These are phyloP conservation scores for Prunella strophiata DNA, from an alignment of 2,797 vertebrate species.

Conservation along the genomic window DNA sequence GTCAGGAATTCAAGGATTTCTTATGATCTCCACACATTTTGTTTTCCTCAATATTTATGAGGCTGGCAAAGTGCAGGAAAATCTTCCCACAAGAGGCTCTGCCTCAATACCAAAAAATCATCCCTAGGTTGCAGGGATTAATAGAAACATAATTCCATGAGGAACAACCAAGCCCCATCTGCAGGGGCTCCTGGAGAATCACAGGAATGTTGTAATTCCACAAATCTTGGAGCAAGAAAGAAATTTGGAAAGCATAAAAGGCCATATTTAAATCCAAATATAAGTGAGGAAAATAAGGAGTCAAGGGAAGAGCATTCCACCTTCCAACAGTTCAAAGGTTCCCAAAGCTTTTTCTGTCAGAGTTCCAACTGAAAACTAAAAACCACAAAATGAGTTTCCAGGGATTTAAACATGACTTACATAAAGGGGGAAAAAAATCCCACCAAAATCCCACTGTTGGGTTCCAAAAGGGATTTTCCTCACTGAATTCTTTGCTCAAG, in stretches of 20 bases:
- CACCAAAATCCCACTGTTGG: neutral
- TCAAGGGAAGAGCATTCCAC: neutral
- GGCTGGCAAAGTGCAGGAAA: neutral
- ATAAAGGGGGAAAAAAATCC: neutral
- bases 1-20: neutral
- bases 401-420: neutral
- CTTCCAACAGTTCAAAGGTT: neutral
- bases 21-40: neutral
- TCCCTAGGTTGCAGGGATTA: neutral
- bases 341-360: neutral
- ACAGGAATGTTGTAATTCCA: neutral
- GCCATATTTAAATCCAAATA: neutral
- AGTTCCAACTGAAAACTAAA: neutral
- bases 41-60: neutral
- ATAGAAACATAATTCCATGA: rapidly evolving
- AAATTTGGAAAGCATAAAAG: neutral
- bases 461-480: constrained; percentile 12
- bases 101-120: neutral
- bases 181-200: neutral
- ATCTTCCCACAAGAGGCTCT: neutral
- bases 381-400: neutral
- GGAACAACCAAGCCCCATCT: neutral
- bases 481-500: neutral
- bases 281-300: rapidly evolving
- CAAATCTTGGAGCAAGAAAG: neutral